Conservation (phyloP, 2,113 vertebrate genomes). For the Atractosteus spatula region DNA sequence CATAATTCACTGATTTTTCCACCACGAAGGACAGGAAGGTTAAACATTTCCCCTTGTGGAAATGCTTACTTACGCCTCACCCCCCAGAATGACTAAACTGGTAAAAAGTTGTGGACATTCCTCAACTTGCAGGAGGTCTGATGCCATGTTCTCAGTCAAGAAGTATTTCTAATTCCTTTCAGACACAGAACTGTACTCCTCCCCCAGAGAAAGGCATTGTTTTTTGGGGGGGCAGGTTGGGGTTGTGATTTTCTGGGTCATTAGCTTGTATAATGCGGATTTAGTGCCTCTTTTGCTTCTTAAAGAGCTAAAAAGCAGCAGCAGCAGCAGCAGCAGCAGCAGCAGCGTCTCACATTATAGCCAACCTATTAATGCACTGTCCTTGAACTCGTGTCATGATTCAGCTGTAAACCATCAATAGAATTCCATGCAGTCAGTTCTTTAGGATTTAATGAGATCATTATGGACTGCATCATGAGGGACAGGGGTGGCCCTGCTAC, state of each 20-base stretch:
- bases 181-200: not conserved
- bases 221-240: not conserved
- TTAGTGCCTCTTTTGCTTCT: not conserved
- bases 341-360: no score
- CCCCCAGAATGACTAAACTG: not conserved
- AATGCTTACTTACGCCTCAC: conserved; percentile 11
- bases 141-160: conserved; percentile 15
- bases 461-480: conserved; percentile 10
- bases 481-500: not conserved
- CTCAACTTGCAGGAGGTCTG: conserved; percentile 16
- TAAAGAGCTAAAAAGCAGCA: not conserved
- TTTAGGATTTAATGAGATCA: not conserved
- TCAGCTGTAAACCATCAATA: not conserved
- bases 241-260: not conserved
- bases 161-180: conserved; percentile 3
- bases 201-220: not conserved
- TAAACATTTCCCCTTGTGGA: conserved; percentile 30
- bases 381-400: not conserved
- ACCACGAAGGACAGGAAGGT: conserved; percentile 22
- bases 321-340: no score
- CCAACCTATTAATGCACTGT: no score
- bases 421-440: not conserved
- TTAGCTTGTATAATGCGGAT: conserved; percentile 6
- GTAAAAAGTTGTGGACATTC: not conserved
- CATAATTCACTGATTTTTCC: conserved; percentile 27